These are phyloP conservation scores for Neopelma chrysocephalum DNA, from an alignment of 2,797 vertebrate species.

Conservation along the genomic window DNA sequence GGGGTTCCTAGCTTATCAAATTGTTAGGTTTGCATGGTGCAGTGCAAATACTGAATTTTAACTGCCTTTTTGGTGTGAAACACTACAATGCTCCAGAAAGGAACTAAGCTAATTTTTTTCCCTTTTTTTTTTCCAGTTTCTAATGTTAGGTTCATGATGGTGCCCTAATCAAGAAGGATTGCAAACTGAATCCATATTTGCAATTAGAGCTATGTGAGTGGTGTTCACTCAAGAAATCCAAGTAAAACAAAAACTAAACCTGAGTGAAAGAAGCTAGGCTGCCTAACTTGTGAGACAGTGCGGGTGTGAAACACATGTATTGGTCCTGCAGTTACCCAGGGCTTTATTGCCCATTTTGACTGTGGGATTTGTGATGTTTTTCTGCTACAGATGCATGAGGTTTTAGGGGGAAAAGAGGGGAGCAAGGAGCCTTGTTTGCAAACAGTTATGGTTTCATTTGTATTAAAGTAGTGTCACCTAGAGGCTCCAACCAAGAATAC, in stretches of 20 bases:
- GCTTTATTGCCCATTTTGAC: background rate
- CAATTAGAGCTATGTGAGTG: background rate
- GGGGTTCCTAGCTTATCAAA: background rate
- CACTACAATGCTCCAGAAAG: background rate
- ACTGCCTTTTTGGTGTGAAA: background rate
- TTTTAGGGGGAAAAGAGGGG: background rate
- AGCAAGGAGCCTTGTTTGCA: background rate
- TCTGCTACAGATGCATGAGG: background rate
- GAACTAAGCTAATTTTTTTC: background rate
- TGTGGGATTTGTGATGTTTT: background rate
- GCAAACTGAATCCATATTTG: background rate
- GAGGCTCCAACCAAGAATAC: constrained; percentile 52
- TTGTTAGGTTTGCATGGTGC: background rate
- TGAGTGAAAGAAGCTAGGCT: background rate
- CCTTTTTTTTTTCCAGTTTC: background rate
- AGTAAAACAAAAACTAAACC: background rate
- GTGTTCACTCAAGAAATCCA: background rate
- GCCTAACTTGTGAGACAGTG: background rate
- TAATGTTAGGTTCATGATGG: background rate
- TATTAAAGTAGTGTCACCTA: constrained; percentile 60
- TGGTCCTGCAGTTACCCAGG: background rate
- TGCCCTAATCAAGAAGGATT: background rate
- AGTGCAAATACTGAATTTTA: background rate
- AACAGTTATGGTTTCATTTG: background rate
- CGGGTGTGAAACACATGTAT: rapidly evolving